These are phyloP conservation scores for Tiliacea citrago DNA, from an alignment of 2,888 invertebrate genomes.

Conservation along the genomic window DNA sequence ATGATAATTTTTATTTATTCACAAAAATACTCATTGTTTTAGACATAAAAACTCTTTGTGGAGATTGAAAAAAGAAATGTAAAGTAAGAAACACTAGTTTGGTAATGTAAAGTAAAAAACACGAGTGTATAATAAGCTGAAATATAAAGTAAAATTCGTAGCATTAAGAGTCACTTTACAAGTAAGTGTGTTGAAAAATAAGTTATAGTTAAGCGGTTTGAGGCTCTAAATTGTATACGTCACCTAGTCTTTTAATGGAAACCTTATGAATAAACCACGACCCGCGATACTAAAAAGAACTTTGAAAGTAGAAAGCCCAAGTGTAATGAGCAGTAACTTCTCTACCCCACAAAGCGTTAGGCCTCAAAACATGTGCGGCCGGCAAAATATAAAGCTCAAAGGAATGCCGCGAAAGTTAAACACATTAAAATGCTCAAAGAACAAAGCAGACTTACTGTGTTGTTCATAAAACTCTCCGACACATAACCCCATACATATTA, in stretches of 20 bases:
- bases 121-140: too few relatives aligned
- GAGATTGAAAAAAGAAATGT: too few relatives aligned
- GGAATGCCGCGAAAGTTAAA: slow-evolving; percentile 60
- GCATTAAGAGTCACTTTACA: too few relatives aligned
- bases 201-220: neutral
- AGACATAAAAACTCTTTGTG: too few relatives aligned
- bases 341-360: slow-evolving; percentile 53
- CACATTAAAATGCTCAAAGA: slow-evolving; percentile 58
- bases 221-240: neutral
- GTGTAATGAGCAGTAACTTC: slow-evolving; percentile 44
- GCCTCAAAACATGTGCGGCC: slow-evolving; percentile 46
- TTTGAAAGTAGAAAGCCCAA: slow-evolving; percentile 45
- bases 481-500: slow-evolving; percentile 55
- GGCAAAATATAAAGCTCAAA: slow-evolving; percentile 50
- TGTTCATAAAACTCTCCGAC: slow-evolving; percentile 54
- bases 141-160: too few relatives aligned
- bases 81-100: too few relatives aligned
- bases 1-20: too few relatives aligned
- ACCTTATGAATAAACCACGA: slow-evolving; percentile 32
- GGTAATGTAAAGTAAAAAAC: too few relatives aligned
- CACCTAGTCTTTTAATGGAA: slow-evolving; percentile 5
- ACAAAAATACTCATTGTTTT: too few relatives aligned
- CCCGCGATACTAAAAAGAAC: slow-evolving; percentile 27
- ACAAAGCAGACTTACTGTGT: slow-evolving; percentile 61
- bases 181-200: neutral